A percentile compares a stretch with the other conserved stretches of the same genome.
phyloP scores from a whole-genome alignment of 2,888 invertebrate species.

The Pterostichus niger region DNA sequence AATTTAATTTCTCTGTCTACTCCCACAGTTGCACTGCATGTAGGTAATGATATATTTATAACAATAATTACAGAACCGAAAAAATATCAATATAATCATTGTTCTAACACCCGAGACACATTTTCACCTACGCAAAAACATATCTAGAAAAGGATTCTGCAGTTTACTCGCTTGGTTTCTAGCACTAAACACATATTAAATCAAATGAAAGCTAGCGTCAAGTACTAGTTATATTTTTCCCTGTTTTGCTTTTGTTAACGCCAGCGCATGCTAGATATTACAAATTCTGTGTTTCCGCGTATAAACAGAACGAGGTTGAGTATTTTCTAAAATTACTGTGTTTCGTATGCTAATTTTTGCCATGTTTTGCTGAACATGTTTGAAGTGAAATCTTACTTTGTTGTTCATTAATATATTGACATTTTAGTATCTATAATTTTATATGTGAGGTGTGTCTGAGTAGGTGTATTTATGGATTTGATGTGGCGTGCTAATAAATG shows the following conservation, averaged over 20 bases:
- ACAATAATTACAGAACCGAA: slow-evolving; percentile 53
- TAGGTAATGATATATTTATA: slow-evolving; percentile 59
- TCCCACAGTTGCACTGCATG: slow-evolving; percentile 39
- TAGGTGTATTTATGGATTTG: background rate
- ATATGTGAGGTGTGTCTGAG: background rate
- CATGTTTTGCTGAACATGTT: background rate
- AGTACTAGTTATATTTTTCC: background rate
- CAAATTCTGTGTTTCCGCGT: too few species aligned
- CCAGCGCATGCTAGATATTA: too few species aligned
- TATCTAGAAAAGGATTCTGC: background rate
- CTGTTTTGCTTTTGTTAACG: background rate
- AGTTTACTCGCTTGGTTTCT: background rate
- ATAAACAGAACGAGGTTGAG: background rate
- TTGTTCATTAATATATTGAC: slow-evolving; percentile 6
- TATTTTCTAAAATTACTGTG: background rate
- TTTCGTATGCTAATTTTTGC: too few species aligned
- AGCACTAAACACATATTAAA: background rate
- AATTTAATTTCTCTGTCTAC: slow-evolving; percentile 49
- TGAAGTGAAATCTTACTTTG: slow-evolving; percentile 9
- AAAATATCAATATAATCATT: slow-evolving; percentile 39
- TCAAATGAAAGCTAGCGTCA: too few species aligned
- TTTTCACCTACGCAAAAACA: slow-evolving; percentile 6
- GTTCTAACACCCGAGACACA: slow-evolving; percentile 18
- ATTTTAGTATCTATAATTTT: background rate
- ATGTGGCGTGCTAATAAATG: background rate